Percentiles rank a stretch among this genome's conserved stretches.
Evolutionary conservation across 2,888 invertebrate species (phyloP).

Genomic region (Aphodius granarius): DNA sequence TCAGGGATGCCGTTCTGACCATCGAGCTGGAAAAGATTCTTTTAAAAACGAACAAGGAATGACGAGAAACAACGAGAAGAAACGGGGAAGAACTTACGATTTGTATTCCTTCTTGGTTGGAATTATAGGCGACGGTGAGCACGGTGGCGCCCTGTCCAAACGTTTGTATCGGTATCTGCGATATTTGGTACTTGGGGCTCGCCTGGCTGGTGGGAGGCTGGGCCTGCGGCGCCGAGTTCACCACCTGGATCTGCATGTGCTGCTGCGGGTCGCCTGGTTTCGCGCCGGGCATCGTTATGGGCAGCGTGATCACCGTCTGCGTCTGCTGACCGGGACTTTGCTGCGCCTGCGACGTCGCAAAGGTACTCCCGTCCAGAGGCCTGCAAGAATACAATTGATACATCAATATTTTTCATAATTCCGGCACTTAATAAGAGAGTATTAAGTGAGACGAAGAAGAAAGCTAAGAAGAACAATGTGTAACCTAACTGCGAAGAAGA

Average conservation of each 20-base stretch:
- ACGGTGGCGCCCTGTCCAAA: slow-evolving; percentile 74
- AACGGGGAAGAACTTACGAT: slow-evolving; percentile 60
- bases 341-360: slow-evolving; percentile 47
- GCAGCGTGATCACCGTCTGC: slow-evolving; percentile 75
- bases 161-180: slow-evolving; percentile 73
- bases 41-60: slow-evolving; percentile 18
- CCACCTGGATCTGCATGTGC: slow-evolving; percentile 74
- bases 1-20: slow-evolving; percentile 58
- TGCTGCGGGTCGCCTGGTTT: slow-evolving; percentile 77
- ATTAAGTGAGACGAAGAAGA: no score
- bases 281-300: slow-evolving; percentile 73
- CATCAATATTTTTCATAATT: no score
- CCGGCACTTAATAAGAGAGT: no score
- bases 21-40: slow-evolving; percentile 42
- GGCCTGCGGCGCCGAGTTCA: slow-evolving; percentile 47
- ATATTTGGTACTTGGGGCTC: slow-evolving; percentile 74
- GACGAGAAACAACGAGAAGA: no score
- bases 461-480: no score
- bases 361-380: slow-evolving; percentile 60
- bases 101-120: slow-evolving; percentile 60
- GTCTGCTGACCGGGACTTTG: slow-evolving; percentile 46
- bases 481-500: no score
- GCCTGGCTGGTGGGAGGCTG: slow-evolving; percentile 49
- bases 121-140: slow-evolving; percentile 74
- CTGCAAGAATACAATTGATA: slow-evolving; percentile 39